Conservation (phyloP, 2,888 invertebrate species). For the Lamellibrachia satsuma region DNA sequence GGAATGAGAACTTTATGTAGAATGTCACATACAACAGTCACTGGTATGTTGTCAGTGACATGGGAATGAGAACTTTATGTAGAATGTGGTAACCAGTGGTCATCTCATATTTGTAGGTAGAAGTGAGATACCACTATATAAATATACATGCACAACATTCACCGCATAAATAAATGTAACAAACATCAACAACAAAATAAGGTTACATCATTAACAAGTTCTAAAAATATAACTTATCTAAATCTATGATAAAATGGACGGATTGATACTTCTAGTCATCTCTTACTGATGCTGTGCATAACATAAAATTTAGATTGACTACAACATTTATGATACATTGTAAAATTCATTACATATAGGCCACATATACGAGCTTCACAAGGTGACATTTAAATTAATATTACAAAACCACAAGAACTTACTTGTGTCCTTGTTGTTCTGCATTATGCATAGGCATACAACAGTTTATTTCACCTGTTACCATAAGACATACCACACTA, state of each 20-base stretch:
- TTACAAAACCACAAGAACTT: background rate
- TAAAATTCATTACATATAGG: background rate
- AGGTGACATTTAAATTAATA: background rate
- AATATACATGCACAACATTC: background rate
- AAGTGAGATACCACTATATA: background rate
- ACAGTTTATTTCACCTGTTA: background rate
- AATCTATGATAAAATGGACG: background rate
- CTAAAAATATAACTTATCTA: background rate
- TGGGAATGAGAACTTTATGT: background rate
- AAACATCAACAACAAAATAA: background rate
- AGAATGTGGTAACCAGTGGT: background rate
- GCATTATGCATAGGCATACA: background rate
- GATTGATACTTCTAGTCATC: background rate
- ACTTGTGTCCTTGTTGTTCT: background rate
- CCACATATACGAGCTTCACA: background rate
- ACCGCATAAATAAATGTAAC: background rate
- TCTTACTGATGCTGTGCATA: background rate
- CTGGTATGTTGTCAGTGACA: background rate
- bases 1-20: background rate
- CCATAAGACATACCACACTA: background rate
- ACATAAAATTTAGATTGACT: background rate
- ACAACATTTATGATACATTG: background rate
- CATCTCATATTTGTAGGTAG: background rate
- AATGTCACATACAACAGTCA: background rate
- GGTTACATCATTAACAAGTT: background rate